Percentiles rank a stretch among this genome's conserved stretches.
phyloP scores from a whole-genome alignment of 2,797 vertebrate species.

The Spea hammondii region DNA sequence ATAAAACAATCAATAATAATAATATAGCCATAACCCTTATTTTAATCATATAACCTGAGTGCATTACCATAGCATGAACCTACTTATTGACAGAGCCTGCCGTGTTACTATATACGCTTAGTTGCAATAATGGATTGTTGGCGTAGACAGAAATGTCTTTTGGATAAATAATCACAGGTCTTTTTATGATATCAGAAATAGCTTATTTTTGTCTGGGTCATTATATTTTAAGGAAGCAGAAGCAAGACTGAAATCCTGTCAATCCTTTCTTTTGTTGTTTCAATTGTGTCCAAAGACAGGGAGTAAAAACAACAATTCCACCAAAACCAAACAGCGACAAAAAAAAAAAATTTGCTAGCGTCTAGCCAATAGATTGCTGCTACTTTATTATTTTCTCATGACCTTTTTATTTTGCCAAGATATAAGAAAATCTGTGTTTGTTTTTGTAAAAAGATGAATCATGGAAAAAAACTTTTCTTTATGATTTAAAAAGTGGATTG shows the following conservation, averaged over 20 bases:
- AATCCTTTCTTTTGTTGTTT: constrained; percentile 29
- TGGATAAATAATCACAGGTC: constrained; percentile 10
- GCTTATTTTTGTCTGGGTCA: not conserved
- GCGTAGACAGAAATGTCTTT: not conserved
- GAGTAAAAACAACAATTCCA: constrained; percentile 19
- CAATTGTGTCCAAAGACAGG: constrained; percentile 21
- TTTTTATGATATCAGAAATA: not conserved
- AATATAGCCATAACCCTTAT: no score
- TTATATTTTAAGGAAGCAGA: constrained; percentile 21
- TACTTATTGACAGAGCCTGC: no score
- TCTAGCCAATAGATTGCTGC: constrained; percentile 2
- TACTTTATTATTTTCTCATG: constrained; percentile 26
- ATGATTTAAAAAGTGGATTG: constrained; percentile 11
- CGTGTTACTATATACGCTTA: no score
- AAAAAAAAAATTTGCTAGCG: not conserved
- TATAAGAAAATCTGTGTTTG: constrained; percentile 16
- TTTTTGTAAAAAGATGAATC: constrained; percentile 27
- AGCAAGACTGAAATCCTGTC: constrained; percentile 23
- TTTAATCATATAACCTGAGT: no score
- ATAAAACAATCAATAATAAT: no score
- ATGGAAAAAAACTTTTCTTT: constrained; percentile 1
- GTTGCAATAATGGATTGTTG: not conserved
- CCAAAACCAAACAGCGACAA: constrained; percentile 1
- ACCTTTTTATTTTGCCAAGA: constrained; percentile 39
- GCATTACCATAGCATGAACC: no score